A percentile compares a stretch with the other conserved stretches of the same genome.
These are phyloP conservation scores for Dexiosoma caninum DNA, from an alignment of 2,888 invertebrate genomes.

Conservation along the genomic window DNA sequence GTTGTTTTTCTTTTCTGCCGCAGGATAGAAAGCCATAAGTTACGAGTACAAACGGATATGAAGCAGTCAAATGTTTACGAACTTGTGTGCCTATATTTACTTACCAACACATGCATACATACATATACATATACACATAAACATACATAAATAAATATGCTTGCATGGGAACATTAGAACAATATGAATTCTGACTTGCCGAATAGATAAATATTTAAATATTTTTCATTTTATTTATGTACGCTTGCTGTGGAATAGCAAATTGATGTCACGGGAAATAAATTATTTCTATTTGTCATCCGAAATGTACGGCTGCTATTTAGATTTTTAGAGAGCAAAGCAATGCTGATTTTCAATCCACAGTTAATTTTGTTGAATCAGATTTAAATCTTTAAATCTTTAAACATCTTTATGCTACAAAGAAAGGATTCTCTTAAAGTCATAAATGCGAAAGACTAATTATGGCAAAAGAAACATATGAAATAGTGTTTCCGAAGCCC, in stretches of 20 bases:
- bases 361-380: too few relatives aligned
- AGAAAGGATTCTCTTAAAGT: too few relatives aligned
- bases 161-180: background rate
- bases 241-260: background rate
- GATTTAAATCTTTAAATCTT: too few relatives aligned
- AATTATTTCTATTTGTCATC: background rate
- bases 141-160: background rate
- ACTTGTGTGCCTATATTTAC: background rate
- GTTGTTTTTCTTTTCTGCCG: slow-evolving; percentile 11
- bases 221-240: background rate
- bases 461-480: too few relatives aligned
- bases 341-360: too few relatives aligned
- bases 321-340: background rate
- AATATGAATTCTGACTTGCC: background rate
- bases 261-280: background rate
- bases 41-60: slow-evolving; percentile 29
- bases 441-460: too few relatives aligned
- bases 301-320: too few relatives aligned
- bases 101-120: background rate
- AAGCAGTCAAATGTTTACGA: background rate
- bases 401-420: too few relatives aligned
- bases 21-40: slow-evolving; percentile 25
- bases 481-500: too few relatives aligned
- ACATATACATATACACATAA: background rate
- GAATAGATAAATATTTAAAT: too few relatives aligned